A percentile compares a stretch with the other conserved stretches of the same genome.
These are phyloP conservation scores for Trematomus loennbergii DNA, from an alignment of 2,113 vertebrate species.

Conservation along the genomic window DNA sequence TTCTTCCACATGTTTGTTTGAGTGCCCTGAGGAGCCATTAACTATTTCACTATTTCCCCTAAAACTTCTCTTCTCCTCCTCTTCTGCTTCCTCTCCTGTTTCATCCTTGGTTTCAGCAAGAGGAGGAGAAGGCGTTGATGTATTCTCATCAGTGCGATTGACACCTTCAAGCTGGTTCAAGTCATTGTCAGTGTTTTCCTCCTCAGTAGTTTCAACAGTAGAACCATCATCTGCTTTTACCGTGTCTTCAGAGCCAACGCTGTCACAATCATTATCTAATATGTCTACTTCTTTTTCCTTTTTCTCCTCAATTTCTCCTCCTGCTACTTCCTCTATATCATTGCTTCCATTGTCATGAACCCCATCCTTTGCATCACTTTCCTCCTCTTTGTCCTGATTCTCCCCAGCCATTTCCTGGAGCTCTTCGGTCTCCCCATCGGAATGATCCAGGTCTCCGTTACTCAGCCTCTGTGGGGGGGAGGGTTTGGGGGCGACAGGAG, in stretches of 20 bases:
- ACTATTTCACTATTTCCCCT: constrained; percentile 53
- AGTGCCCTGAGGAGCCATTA: constrained; percentile 29
- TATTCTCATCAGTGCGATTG: constrained; percentile 49
- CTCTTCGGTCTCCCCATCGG: constrained; percentile 74
- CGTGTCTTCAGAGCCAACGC: constrained; percentile 72
- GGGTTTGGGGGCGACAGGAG: constrained; percentile 91
- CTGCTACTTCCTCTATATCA: constrained; percentile 39
- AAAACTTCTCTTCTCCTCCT: constrained; percentile 22
- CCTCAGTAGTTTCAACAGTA: constrained; percentile 62
- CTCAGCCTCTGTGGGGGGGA: constrained; percentile 78
- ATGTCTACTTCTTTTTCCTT: constrained; percentile 37
- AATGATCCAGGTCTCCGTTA: constrained; percentile 86
- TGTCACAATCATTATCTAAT: constrained; percentile 60
- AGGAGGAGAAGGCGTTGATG: constrained; percentile 18
- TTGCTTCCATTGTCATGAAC: constrained; percentile 39
- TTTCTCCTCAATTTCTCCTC: constrained; percentile 25
- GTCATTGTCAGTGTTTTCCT: constrained; percentile 72
- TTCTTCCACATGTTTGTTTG: constrained; percentile 58
- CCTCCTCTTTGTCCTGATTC: constrained; percentile 61
- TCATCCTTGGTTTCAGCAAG: constrained; percentile 55
- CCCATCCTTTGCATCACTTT: constrained; percentile 56
- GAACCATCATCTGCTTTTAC: constrained; percentile 64
- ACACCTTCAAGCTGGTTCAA: constrained; percentile 51
- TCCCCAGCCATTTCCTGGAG: constrained; percentile 64
- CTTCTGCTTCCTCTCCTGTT: constrained; percentile 47